phyloP scores from a whole-genome alignment of 2,888 invertebrate genomes.

The Petrolisthes manimaculis region DNA sequence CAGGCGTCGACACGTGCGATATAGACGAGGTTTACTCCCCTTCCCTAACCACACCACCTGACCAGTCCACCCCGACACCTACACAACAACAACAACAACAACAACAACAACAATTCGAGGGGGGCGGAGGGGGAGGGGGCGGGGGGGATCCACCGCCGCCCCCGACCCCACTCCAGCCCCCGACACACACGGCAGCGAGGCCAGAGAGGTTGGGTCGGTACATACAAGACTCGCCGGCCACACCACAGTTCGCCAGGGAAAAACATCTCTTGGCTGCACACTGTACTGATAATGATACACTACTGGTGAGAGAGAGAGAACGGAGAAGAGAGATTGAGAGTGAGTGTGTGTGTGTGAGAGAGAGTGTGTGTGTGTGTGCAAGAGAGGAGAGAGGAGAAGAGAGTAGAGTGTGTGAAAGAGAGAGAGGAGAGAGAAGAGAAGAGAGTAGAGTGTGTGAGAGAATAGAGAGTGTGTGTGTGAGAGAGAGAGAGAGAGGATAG shows the following conservation, averaged over 20 bases:
- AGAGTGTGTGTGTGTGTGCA: no score
- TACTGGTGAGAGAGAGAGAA: constrained; percentile 72
- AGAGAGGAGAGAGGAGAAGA: no score
- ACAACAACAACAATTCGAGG: not conserved
- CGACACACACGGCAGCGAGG: constrained; percentile 32
- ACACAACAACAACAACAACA: constrained; percentile 26
- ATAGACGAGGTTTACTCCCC: constrained; percentile 51
- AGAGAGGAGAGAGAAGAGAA: no score
- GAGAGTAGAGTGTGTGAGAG: no score
- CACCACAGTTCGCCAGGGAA: constrained; percentile 75
- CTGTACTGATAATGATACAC: constrained; percentile 73
- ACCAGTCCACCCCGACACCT: not conserved
- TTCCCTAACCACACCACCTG: constrained; percentile 20
- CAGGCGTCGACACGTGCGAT: constrained; percentile 63
- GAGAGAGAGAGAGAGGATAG: no score
- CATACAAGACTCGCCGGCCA: constrained; percentile 74
- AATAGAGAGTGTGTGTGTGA: no score
- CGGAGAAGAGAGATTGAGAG: no score
- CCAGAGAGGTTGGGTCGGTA: constrained; percentile 68
- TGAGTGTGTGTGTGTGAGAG: no score
- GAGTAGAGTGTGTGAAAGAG: no score
- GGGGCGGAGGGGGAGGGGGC: not conserved
- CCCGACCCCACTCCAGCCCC: constrained; percentile 9
- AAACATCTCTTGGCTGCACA: constrained; percentile 76
- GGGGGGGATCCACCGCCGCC: constrained; percentile 1